Conservation (phyloP, 2,113 vertebrate species). For the Pimephales promelas region DNA sequence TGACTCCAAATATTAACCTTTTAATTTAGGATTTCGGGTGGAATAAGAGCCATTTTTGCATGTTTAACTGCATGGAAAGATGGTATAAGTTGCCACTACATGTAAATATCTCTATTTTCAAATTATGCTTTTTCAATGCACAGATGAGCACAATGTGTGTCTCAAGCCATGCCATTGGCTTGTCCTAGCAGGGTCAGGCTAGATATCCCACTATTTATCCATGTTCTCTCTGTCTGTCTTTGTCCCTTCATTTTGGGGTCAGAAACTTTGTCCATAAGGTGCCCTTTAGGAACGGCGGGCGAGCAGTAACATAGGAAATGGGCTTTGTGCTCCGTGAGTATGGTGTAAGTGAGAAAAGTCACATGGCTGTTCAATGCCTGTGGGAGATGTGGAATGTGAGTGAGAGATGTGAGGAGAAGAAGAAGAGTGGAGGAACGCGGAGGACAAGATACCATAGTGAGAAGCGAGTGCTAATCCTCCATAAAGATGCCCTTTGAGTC, state of each 20-base stretch:
- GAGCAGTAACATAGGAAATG: conserved; percentile 28
- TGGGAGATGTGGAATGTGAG: conserved; percentile 60
- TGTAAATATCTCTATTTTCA: background rate
- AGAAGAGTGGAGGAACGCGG: conserved; percentile 21
- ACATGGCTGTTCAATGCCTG: conserved; percentile 50
- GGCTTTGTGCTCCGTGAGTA: conserved; percentile 53
- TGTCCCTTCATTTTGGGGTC: conserved; percentile 11
- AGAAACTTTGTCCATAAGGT: conserved; percentile 10
- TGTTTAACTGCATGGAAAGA: background rate
- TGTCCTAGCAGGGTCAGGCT: background rate
- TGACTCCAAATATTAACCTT: conserved; percentile 30
- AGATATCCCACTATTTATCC: background rate
- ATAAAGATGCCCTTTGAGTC: conserved; percentile 71
- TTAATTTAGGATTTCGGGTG: conserved; percentile 21
- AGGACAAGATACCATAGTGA: conserved; percentile 50
- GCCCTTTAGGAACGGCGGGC: background rate
- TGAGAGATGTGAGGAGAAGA: conserved; percentile 48
- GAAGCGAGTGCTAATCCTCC: conserved; percentile 56
- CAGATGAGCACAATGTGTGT: background rate
- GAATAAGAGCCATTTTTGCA: background rate
- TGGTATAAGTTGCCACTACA: background rate
- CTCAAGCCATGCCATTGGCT: background rate
- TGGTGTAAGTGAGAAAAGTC: conserved; percentile 67
- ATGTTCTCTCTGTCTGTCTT: background rate
- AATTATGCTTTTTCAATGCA: background rate